Evolutionary conservation across 1,140 invertebrate species (phyloP).

Genomic region (Magallana ariakensis): DNA sequence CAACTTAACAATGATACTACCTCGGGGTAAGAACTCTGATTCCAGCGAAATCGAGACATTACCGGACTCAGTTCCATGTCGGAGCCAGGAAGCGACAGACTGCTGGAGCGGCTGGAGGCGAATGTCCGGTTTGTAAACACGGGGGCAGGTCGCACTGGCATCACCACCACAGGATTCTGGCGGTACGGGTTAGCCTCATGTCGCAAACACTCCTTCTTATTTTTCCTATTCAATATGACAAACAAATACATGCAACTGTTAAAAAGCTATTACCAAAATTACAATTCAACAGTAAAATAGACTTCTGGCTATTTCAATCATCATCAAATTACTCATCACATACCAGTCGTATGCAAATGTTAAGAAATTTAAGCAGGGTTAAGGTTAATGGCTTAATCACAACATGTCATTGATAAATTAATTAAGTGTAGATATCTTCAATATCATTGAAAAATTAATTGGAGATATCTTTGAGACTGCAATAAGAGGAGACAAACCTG

Average conservation of each 20-base stretch:
- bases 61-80: conserved; percentile 6
- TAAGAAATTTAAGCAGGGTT: too few species aligned
- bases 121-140: background rate
- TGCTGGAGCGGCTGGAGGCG: conserved; percentile 13
- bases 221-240: background rate
- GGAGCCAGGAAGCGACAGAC: background rate
- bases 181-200: background rate
- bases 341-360: too few species aligned
- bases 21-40: background rate
- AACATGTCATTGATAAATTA: too few species aligned
- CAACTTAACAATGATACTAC: conserved; percentile 10
- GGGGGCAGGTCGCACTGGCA: background rate
- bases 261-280: too few species aligned
- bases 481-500: background rate
- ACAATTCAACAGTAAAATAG: too few species aligned
- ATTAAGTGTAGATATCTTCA: too few species aligned
- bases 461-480: too few species aligned
- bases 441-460: too few species aligned
- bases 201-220: background rate
- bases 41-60: conserved; percentile 17
- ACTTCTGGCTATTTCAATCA: too few species aligned
- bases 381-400: too few species aligned
- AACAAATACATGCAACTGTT: too few species aligned
- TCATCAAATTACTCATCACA: too few species aligned
- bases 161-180: background rate